Conservation (phyloP, 2,113 vertebrate species). For the Oxyura jamaicensis region DNA sequence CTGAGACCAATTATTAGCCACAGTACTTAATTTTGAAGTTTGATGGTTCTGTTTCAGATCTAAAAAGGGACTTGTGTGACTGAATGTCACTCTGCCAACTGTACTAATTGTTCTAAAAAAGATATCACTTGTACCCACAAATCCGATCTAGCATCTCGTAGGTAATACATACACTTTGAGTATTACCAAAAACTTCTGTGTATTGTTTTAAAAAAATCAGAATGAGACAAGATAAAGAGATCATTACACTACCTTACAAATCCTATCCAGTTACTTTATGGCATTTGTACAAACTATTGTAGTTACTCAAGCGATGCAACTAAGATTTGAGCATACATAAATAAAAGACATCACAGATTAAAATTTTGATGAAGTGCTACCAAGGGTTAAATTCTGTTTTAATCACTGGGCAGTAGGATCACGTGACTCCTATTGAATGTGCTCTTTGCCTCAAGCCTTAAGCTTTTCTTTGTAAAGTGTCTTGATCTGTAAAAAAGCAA, state of each 20-base stretch:
- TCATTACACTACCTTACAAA: not conserved
- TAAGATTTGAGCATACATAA: not conserved
- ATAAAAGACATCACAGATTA: not conserved
- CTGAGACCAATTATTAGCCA: not conserved
- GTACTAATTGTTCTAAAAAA: not conserved
- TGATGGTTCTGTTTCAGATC: not conserved
- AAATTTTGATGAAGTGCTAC: not conserved
- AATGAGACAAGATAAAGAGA: not conserved
- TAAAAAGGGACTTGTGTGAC: not conserved
- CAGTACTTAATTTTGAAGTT: not conserved
- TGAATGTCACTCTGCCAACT: not conserved
- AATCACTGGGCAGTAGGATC: not conserved
- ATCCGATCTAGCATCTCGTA: not conserved
- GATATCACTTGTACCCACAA: not conserved
- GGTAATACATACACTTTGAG: not conserved
- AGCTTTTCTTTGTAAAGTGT: not conserved
- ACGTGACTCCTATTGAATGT: not conserved
- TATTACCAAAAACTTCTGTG: not conserved
- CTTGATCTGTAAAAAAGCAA: not conserved
- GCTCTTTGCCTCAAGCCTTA: not conserved
- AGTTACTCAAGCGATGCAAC: not conserved
- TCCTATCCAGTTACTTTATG: not conserved
- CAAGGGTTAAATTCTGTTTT: not conserved
- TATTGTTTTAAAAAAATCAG: not conserved
- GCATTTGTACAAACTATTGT: not conserved